Evolutionary conservation across 1,140 invertebrate species (phyloP).

Genomic region (Whitmania pigra): DNA sequence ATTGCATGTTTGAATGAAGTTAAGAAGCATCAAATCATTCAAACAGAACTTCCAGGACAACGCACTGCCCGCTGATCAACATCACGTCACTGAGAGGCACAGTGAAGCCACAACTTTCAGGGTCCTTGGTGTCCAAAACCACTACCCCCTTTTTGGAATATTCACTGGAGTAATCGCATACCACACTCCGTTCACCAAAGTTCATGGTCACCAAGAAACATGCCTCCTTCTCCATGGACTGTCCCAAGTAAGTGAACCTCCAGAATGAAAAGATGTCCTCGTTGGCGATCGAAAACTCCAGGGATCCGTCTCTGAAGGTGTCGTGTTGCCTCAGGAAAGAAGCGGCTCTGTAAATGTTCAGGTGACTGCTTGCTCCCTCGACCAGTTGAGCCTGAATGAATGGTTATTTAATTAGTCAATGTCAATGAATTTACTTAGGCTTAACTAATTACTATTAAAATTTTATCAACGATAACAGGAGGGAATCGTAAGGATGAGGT

Average conservation of each 20-base stretch:
- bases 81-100: no score
- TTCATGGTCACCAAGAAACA: background rate
- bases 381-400: background rate
- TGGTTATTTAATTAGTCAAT: no score
- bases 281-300: background rate
- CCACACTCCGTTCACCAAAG: background rate
- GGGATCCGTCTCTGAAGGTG: background rate
- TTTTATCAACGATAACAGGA: no score
- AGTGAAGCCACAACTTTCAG: no score
- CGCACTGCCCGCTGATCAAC: no score
- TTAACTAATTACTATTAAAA: no score
- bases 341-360: background rate
- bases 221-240: background rate
- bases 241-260: background rate
- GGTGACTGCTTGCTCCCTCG: background rate
- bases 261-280: background rate
- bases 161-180: background rate
- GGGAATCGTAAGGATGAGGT: no score
- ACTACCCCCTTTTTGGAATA: background rate
- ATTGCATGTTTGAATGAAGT: no score
- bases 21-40: no score
- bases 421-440: no score
- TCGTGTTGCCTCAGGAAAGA: background rate
- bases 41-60: no score
- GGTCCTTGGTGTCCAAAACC: background rate